Base-by-base conservation (phyloP, 2,113 vertebrate genomes). In the Tachysurus vachellii region DNA sequence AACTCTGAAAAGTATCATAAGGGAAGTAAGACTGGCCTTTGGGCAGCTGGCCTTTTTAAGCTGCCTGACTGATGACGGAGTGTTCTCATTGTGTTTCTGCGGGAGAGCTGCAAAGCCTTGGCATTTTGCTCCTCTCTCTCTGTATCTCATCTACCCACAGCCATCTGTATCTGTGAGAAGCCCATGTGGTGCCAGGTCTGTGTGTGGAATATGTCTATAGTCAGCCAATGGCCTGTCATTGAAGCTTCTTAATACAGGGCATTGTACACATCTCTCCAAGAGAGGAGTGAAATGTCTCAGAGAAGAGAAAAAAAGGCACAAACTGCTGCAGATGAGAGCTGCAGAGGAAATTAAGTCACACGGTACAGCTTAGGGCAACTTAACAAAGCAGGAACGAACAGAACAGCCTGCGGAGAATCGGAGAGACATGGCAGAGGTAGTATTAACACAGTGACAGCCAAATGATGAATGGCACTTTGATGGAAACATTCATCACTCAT, bases 1-100 rank as follows among this genome's bases (percentile, higher is more conserved):
- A 89, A 86, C 71, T 77, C 88, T 70, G 75, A 50, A 28, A 44
- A 73, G 85, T 47, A 61, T 88, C 77, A 86, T 76, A 86, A 77
- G 50, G 23, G 50, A 61, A 36, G 83, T 66, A 82, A 88, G 83
- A n/a, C 1, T 44, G 16, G 13, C 75, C 71, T 89, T 53, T 86
- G 14, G 62, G 19, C 62, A 42, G 80, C 71, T 89, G 87, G 89
- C 88, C 88, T 88, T 87, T 91, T 86, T 87, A 3, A 3, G 14
- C 64, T 2, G n/a, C 82, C 88, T 90, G 91, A 93, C 87, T 82
- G 92, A 92, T 92, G 91, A 87, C 83, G 23, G 28, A 53, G 11
- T 70, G 77, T 73, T 86, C 57, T 82, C 53, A 56, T 50, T 89
- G 85, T 88, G 47, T 81, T 79, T 80, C 66, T 80, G 73, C 83